Conservation (phyloP, 2,113 vertebrate species). For the Ciconia stormi region DNA sequence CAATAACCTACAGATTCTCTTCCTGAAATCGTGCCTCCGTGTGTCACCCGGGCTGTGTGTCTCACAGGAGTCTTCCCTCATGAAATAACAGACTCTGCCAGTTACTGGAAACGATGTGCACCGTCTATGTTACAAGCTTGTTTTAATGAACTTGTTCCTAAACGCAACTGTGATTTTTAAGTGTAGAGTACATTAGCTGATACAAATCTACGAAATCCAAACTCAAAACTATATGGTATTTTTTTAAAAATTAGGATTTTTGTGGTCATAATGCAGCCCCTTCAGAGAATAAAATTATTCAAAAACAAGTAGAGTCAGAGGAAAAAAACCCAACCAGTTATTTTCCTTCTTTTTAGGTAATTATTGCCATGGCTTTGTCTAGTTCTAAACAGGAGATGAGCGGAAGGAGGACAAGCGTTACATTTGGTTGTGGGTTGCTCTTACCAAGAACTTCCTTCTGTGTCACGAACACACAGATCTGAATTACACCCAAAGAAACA, state of each 20-base stretch:
- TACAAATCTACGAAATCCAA: neutral
- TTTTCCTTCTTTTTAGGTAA: neutral
- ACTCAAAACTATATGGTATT: neutral
- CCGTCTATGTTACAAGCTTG: accelerated
- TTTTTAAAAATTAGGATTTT: neutral
- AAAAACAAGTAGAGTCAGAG: neutral
- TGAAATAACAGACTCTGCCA: neutral
- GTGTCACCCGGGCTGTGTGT: accelerated
- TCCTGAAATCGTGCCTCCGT: neutral
- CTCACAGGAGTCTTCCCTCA: accelerated
- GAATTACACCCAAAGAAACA: neutral
- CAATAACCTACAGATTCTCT: neutral
- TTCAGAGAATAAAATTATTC: neutral
- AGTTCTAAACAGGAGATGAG: neutral
- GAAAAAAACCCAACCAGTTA: neutral
- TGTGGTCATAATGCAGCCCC: neutral
- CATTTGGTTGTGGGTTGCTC: neutral
- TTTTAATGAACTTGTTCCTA: neutral
- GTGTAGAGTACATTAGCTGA: neutral
- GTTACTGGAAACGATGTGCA: neutral
- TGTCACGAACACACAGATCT: neutral
- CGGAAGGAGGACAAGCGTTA: neutral
- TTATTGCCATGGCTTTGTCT: neutral
- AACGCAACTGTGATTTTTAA: neutral
- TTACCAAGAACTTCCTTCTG: neutral